These are phyloP conservation scores for Excalfactoria chinensis DNA, from an alignment of 2,113 vertebrate genomes.

Conservation along the genomic window DNA sequence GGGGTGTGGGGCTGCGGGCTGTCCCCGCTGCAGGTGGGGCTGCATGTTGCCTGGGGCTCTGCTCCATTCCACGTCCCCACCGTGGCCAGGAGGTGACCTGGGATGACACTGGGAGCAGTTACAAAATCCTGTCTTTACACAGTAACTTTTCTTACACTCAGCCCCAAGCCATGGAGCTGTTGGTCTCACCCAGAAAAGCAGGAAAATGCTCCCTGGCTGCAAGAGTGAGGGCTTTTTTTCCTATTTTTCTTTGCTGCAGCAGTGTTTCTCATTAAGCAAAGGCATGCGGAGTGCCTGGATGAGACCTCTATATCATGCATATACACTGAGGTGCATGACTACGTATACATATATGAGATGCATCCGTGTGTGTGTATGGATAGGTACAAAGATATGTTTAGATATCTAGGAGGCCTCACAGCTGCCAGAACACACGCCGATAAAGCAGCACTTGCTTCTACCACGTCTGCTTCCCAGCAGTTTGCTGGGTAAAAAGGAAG, in stretches of 20 bases:
- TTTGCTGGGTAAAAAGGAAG: not conserved
- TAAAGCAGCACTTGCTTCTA: not conserved
- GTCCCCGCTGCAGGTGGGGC: not conserved
- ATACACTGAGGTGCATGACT: not conserved
- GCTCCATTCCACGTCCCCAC: not conserved
- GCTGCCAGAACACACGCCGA: not conserved
- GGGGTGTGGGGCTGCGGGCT: not conserved
- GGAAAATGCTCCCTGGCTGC: constrained; percentile 11
- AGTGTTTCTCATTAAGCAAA: not conserved
- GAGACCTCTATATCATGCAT: accelerated
- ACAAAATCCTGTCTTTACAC: constrained; percentile 56
- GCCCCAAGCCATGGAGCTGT: not conserved
- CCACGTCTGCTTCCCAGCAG: not conserved
- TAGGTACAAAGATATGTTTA: too few relatives aligned
- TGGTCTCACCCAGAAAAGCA: not conserved
- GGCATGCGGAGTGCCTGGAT: not conserved
- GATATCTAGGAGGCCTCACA: not conserved
- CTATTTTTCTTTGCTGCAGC: not conserved
- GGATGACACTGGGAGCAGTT: constrained; percentile 24
- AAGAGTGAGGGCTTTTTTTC: not conserved
- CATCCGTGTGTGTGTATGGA: not conserved
- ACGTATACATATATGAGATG: not conserved
- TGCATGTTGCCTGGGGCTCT: not conserved
- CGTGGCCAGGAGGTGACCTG: not conserved
- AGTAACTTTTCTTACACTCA: not conserved